Percentiles rank a stretch among this genome's conserved stretches.
phyloP scores from a whole-genome alignment of 2,113 vertebrate genomes.

The Callipepla squamata region DNA sequence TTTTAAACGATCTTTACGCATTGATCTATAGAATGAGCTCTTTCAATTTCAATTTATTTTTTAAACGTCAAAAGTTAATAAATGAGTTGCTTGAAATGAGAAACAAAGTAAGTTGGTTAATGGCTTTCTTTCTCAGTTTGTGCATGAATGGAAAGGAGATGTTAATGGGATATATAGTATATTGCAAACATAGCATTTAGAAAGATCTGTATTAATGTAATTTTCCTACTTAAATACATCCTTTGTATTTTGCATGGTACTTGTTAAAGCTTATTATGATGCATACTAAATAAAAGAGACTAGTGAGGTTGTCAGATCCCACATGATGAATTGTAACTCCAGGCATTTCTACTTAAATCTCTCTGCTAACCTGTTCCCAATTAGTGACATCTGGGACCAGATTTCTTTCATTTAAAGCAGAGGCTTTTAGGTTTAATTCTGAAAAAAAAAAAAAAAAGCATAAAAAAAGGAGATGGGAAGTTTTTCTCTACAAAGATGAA shows the following conservation, averaged over 20 bases:
- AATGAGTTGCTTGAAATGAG: background rate
- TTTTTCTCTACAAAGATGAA: background rate
- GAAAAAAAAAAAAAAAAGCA: background rate
- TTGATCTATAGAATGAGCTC: background rate
- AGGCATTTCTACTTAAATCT: slow-evolving; percentile 26
- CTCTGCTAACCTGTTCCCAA: slow-evolving; percentile 69
- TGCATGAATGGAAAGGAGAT: background rate
- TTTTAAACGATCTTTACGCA: background rate
- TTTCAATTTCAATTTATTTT: background rate
- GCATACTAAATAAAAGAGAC: slow-evolving; percentile 29
- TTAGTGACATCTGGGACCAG: slow-evolving; percentile 67
- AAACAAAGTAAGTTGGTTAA: background rate
- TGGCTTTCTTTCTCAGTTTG: background rate
- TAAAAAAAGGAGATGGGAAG: background rate
- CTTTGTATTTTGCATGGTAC: background rate
- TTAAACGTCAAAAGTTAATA: background rate
- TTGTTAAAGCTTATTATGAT: slow-evolving; percentile 10
- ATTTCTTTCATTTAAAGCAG: slow-evolving; percentile 53
- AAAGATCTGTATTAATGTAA: background rate
- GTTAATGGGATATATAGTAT: background rate
- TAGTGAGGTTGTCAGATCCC: slow-evolving; percentile 14
- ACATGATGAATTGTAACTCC: slow-evolving; percentile 38
- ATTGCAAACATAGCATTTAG: background rate
- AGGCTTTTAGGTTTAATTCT: slow-evolving; percentile 2
- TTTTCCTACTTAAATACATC: background rate